A percentile compares a stretch with the other conserved stretches of the same genome.
phyloP scores from a whole-genome alignment of 92 coral and sea anemone genomes.

The Hydrozoanthus gracilis region DNA sequence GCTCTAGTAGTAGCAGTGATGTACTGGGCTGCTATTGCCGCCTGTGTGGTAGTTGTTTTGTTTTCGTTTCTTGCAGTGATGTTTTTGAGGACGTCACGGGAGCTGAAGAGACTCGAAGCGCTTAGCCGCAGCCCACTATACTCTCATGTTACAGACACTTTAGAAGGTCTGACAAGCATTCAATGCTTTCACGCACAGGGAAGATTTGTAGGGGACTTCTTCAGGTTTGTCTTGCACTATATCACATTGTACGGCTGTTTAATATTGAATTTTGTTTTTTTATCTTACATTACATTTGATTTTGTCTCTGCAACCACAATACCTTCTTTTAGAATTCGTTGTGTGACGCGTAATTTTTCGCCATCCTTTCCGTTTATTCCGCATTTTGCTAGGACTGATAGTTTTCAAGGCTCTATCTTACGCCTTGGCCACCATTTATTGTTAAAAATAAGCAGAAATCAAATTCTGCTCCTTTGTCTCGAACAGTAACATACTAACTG shows the following conservation, averaged over 20 bases:
- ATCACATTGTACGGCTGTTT: not conserved
- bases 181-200: constrained; percentile 19
- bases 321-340: too few species aligned
- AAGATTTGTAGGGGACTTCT: constrained; percentile 2
- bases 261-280: too few species aligned
- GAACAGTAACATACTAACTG: too few species aligned
- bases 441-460: too few species aligned
- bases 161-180: constrained; percentile 24
- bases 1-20: constrained; percentile 15
- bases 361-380: too few species aligned
- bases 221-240: not conserved
- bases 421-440: too few species aligned
- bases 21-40: constrained; percentile 27
- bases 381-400: too few species aligned
- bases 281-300: too few species aligned
- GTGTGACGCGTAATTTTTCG: too few species aligned
- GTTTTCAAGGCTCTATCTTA: too few species aligned
- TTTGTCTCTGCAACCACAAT: too few species aligned
- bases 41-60: not conserved
- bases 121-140: constrained; percentile 28
- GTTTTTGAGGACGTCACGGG: constrained; percentile 32
- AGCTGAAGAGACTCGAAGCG: constrained; percentile 20
- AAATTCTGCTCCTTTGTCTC: too few species aligned
- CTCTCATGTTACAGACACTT: constrained; percentile 23
- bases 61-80: not conserved